phyloP scores from a whole-genome alignment of 2,113 vertebrate species.

The Lonchura striata region DNA sequence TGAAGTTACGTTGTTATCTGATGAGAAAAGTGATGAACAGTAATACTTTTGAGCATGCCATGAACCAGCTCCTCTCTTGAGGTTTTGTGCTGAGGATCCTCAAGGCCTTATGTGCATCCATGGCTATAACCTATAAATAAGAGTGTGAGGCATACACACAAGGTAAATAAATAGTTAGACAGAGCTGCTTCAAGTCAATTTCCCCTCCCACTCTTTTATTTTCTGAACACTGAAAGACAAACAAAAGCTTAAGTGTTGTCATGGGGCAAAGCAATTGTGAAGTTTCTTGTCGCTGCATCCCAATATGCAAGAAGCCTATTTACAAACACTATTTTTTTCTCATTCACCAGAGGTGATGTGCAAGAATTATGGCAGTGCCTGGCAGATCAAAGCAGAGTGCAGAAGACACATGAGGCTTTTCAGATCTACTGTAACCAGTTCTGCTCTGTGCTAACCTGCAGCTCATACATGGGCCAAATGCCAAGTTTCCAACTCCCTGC shows the following conservation, averaged over 20 bases:
- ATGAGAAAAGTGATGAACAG: conserved; percentile 12
- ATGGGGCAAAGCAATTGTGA: background rate
- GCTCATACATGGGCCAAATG: background rate
- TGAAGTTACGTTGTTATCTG: background rate
- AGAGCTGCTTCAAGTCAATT: background rate
- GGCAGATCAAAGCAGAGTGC: background rate
- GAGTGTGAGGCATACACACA: background rate
- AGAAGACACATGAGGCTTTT: background rate
- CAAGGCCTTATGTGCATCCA: background rate
- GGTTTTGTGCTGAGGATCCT: background rate
- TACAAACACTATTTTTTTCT: background rate
- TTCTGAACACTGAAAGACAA: background rate
- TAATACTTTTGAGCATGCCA: background rate
- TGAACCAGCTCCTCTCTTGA: background rate
- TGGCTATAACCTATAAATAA: background rate
- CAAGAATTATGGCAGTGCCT: background rate
- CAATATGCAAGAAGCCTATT: background rate
- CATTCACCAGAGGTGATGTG: background rate
- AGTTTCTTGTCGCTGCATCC: background rate
- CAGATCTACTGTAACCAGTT: background rate
- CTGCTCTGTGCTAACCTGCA: background rate
- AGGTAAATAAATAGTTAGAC: conserved; percentile 30
- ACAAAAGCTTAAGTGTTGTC: background rate
- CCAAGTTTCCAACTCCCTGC: background rate
- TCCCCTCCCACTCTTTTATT: background rate